Conservation (phyloP, 2,888 invertebrate species). For the Epirrhoe alternata region DNA sequence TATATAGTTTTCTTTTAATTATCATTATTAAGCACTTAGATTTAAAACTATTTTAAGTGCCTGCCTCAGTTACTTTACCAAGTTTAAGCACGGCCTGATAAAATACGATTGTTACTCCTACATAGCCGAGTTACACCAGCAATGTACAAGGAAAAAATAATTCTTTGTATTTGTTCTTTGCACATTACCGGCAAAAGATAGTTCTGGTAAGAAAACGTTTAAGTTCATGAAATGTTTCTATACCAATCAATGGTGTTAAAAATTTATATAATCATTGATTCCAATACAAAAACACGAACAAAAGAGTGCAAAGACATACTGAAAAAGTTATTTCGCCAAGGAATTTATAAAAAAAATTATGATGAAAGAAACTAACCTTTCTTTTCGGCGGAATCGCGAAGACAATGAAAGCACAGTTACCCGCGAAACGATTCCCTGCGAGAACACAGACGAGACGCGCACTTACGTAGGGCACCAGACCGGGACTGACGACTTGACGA, state of each 20-base stretch:
- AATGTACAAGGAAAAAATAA: too few species aligned
- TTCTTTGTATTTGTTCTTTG: too few species aligned
- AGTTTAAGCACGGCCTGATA: neutral
- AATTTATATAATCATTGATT: neutral
- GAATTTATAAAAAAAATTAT: neutral
- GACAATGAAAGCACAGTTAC: slow-evolving; percentile 21
- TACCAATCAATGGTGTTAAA: neutral
- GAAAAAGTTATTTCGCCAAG: neutral
- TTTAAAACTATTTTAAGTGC: too few species aligned
- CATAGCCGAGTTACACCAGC: too few species aligned
- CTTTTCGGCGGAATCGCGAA: slow-evolving; percentile 27
- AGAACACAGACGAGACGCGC: neutral
- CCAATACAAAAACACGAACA: too few species aligned
- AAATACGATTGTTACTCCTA: too few species aligned
- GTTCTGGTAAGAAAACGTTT: too few species aligned
- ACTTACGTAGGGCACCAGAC: neutral
- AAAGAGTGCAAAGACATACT: neutral
- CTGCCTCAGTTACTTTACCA: neutral
- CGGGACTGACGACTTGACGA: slow-evolving; percentile 15
- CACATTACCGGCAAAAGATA: too few species aligned
- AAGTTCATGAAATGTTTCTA: neutral
- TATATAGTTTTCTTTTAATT: too few species aligned
- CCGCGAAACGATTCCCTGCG: slow-evolving; percentile 19
- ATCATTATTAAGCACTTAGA: too few species aligned
- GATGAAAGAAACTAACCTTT: slow-evolving; percentile 24